These are phyloP conservation scores for Amphiprion ocellaris DNA, from an alignment of 2,113 vertebrate species.

Conservation along the genomic window DNA sequence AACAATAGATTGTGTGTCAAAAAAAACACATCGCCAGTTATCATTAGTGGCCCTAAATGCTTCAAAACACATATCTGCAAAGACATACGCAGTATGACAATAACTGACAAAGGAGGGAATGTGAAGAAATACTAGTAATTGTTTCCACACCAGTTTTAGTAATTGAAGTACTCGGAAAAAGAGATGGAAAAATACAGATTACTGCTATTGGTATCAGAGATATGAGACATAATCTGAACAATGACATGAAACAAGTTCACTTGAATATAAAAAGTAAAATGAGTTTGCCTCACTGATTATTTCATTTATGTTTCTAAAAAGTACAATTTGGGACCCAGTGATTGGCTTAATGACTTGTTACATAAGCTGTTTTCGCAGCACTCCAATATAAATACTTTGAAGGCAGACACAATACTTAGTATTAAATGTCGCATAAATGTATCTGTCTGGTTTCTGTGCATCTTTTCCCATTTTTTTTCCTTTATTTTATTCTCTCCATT, in stretches of 20 bases:
- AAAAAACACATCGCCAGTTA: not conserved
- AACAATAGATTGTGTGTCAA: not conserved
- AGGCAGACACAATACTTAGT: not conserved
- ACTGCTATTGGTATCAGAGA: not conserved
- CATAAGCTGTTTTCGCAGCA: not conserved
- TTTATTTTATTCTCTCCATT: conserved; percentile 10
- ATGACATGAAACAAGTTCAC: not conserved
- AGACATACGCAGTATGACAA: no score
- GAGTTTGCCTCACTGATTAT: no score
- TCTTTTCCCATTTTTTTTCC: not conserved
- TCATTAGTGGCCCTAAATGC: not conserved
- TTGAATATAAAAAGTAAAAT: not conserved
- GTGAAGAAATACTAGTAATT: not conserved
- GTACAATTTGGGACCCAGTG: not conserved
- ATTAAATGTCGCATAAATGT: not conserved
- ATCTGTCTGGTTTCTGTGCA: not conserved
- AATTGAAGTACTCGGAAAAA: not conserved
- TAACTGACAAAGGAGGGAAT: not conserved
- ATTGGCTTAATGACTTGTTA: not conserved
- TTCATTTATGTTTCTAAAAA: not conserved
- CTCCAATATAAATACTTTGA: conserved; percentile 3
- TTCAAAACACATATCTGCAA: not conserved
- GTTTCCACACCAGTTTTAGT: not conserved
- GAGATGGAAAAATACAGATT: not conserved
- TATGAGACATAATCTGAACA: not conserved